Evolutionary conservation across 1,140 invertebrate genomes (phyloP).

Genomic region (Eriosoma lanigerum): DNA sequence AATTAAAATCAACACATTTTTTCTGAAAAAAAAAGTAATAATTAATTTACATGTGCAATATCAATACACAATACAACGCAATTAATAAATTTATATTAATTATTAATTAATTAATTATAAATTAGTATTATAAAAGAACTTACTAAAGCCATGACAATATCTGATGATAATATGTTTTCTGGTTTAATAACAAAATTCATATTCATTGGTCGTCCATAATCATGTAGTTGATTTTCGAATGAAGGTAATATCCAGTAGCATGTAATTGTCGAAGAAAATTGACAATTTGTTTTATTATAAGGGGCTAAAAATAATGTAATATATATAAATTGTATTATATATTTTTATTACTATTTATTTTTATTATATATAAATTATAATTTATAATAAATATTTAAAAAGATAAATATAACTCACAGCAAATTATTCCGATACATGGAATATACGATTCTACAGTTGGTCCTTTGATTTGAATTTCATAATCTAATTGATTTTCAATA

Average conservation of each 20-base stretch:
- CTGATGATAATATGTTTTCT: conserved; percentile 78
- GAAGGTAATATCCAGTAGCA: conserved; percentile 94
- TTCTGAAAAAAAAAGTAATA: conserved; percentile 61
- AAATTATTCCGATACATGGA: conserved; percentile 89
- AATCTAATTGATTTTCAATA: conserved; percentile 88
- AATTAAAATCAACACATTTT: conserved; percentile 82
- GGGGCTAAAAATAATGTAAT: no score
- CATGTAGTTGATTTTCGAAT: conserved; percentile 83
- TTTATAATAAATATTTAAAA: background rate
- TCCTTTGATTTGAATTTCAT: conserved; percentile 92
- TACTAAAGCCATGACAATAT: conserved; percentile 83
- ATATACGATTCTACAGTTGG: conserved; percentile 84
- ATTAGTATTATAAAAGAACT: conserved; percentile 48
- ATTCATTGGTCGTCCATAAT: conserved; percentile 87
- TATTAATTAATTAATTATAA: background rate
- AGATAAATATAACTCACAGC: conserved; percentile 67
- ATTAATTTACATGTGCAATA: background rate
- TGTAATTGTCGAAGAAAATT: conserved; percentile 76
- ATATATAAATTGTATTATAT: no score
- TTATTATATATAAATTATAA: no score
- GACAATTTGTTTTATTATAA: conserved; percentile 76
- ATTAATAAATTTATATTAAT: background rate
- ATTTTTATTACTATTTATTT: no score
- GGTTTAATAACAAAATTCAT: conserved; percentile 82
- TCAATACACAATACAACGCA: background rate